Conservation (phyloP, 2,797 vertebrate species). For the Micromesistius poutassou region DNA sequence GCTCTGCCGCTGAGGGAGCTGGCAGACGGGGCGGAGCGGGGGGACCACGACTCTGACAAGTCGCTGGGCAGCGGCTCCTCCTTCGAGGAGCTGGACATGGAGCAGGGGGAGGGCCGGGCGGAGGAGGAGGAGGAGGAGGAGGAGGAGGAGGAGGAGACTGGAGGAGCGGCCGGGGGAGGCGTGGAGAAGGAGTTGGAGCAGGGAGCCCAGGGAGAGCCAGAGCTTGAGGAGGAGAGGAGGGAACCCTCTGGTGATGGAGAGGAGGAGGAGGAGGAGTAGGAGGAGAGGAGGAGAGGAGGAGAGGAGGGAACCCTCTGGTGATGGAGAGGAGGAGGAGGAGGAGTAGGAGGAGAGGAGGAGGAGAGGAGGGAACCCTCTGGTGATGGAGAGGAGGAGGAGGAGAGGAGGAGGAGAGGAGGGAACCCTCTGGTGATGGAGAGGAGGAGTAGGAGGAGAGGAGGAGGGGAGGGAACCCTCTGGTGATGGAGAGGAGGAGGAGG, state of each 20-base stretch:
- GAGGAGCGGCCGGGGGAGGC: conserved; percentile 13
- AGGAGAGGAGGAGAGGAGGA: conserved; percentile 10
- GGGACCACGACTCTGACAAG: conserved; percentile 76
- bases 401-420: conserved; percentile 63
- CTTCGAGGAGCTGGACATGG: conserved; percentile 96
- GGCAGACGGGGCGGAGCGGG: conserved; percentile 67
- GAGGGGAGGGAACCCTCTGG: conserved; percentile 27
- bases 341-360: conserved; percentile 66
- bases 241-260: conserved; percentile 72
- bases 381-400: not conserved
- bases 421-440: conserved; percentile 62
- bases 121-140: conserved; percentile 42
- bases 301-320: conserved; percentile 56
- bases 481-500: not conserved
- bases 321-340: conserved; percentile 53
- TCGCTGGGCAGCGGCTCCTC: conserved; percentile 87
- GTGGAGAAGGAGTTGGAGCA: conserved; percentile 55
- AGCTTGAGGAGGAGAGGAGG: conserved; percentile 19
- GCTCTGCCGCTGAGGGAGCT: conserved; percentile 67
- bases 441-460: conserved; percentile 74
- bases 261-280: conserved; percentile 63
- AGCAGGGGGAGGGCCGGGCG: conserved; percentile 69
- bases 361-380: not conserved
- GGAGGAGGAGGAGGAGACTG: conserved; percentile 2
- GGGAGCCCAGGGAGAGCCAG: not conserved